These are phyloP conservation scores for Phalacrocorax carbo DNA, from an alignment of 2,113 vertebrate species.

Conservation along the genomic window DNA sequence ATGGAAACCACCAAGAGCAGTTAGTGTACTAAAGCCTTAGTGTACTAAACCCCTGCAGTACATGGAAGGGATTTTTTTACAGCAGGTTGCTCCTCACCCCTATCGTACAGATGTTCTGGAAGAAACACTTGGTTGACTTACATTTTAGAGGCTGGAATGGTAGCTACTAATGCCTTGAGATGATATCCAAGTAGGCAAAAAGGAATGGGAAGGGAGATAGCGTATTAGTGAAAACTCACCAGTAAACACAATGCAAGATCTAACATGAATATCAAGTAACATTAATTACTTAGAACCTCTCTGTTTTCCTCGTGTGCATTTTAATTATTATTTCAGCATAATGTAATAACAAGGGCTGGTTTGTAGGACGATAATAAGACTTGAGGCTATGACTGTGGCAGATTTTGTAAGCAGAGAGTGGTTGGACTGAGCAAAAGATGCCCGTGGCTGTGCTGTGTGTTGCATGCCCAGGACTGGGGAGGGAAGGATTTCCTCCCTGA, in stretches of 20 bases:
- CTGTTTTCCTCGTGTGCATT: slow-evolving; percentile 44
- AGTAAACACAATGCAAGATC: slow-evolving; percentile 39
- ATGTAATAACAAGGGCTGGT: slow-evolving; percentile 29
- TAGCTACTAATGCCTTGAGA: slow-evolving; percentile 71
- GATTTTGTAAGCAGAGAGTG: slow-evolving; percentile 19
- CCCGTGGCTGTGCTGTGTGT: not conserved
- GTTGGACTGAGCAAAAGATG: not conserved
- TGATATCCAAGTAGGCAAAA: slow-evolving; percentile 31
- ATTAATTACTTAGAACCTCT: slow-evolving; percentile 42
- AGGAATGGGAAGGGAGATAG: slow-evolving; percentile 22
- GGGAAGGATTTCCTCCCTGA: not conserved
- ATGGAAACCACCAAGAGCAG: slow-evolving; percentile 78
- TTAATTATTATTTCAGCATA: slow-evolving; percentile 57
- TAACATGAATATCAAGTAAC: slow-evolving; percentile 44
- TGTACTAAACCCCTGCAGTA: slow-evolving; percentile 27
- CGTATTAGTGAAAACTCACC: not conserved
- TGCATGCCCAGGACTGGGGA: not conserved
- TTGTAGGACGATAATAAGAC: slow-evolving; percentile 1
- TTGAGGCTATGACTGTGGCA: slow-evolving; percentile 19
- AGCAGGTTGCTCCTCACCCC: slow-evolving; percentile 56
- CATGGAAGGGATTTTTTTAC: not conserved
- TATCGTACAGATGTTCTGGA: slow-evolving; percentile 78
- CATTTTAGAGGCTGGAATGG: slow-evolving; percentile 66
- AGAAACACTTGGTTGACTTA: slow-evolving; percentile 77
- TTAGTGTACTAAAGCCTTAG: too few relatives aligned